Base-by-base conservation (phyloP, 2,888 invertebrate genomes). In the Euproctis similis region DNA sequence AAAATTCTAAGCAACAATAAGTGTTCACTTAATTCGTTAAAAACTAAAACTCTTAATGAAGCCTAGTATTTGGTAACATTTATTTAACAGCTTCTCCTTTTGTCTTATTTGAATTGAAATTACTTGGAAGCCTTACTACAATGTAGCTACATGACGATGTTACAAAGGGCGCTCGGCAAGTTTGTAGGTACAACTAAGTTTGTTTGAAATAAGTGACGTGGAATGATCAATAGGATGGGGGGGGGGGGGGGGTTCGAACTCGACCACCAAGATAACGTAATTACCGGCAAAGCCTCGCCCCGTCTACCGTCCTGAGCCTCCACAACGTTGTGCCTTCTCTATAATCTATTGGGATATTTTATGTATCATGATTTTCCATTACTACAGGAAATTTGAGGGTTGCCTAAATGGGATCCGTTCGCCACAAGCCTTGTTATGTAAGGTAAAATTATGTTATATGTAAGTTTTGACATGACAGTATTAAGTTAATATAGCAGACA, bases 141-240 rank as follows among this genome's bases (percentile, higher is more conserved):
- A 18, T 8, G 29, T 40, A n/a, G n/a, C n/a, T n/a, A 43, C 32
- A 42, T 34, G 37, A 36, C 24, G 38, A 36, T 36, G 36, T 34
- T 39, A 44, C 35, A 34, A 46, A 48, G 28, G 51, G 39, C 35
- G 38, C 43, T 24, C n/a, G n/a, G 38, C 47, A 53, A 60, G 46
- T 53, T 53, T 36, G 46, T 44, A 48, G 40, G 44, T 57, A 53
- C 53, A 56, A 59, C 54, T 53, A 58, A 66, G 60, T 65, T 67
- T 56, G 51, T 54, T 56, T n/a, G 46, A 48, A 61, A 57, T 61
- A 64, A 68, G 62, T 69, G 69, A 70, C 65, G 65, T 68, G 60
- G 66, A 69, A 70, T 71, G 71, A 75, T 77, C 75, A 74, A 76
- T 78, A 74, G 61, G 56, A 54, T 39, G 35, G 50, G 41, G 49